Conservation (phyloP, 1,140 invertebrate species). For the Oreohelix idahoensis region DNA sequence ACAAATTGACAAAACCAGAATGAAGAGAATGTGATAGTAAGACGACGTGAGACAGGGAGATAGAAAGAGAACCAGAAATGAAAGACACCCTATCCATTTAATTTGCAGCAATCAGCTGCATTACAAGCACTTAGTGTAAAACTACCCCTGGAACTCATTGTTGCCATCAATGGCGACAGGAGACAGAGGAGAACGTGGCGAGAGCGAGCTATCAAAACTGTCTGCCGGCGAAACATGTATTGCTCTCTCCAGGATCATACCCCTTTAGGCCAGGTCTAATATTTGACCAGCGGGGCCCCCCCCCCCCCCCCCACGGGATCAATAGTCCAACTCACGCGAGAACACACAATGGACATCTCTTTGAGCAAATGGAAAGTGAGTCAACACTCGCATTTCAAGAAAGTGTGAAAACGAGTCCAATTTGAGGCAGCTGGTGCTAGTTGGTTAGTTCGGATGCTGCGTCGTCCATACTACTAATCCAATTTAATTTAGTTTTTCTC, state of each 20-base stretch:
- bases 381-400: constrained; percentile 31
- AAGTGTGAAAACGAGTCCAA: constrained; percentile 20
- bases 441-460: not conserved
- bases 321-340: constrained; percentile 24
- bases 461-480: not conserved
- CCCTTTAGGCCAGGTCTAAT: constrained; percentile 31
- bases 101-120: constrained; percentile 3
- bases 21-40: no score
- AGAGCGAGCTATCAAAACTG: not conserved
- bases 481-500: not conserved
- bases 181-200: not conserved
- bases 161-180: not conserved
- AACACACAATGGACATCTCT: constrained; percentile 38
- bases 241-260: constrained; percentile 17
- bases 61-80: not conserved
- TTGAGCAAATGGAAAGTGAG: constrained; percentile 37
- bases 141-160: not conserved
- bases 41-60: not conserved
- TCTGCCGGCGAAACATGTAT: constrained; percentile 17
- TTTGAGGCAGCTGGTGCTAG: not conserved
- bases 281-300: constrained; percentile 29
- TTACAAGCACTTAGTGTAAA: not conserved
- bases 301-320: constrained; percentile 6
- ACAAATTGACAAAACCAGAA: no score
- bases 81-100: not conserved